Evolutionary conservation across 1,140 invertebrate species (phyloP), one percentile per base, ranked within the genome.

Genomic region (Drosophila pseudoobscura): DNA sequence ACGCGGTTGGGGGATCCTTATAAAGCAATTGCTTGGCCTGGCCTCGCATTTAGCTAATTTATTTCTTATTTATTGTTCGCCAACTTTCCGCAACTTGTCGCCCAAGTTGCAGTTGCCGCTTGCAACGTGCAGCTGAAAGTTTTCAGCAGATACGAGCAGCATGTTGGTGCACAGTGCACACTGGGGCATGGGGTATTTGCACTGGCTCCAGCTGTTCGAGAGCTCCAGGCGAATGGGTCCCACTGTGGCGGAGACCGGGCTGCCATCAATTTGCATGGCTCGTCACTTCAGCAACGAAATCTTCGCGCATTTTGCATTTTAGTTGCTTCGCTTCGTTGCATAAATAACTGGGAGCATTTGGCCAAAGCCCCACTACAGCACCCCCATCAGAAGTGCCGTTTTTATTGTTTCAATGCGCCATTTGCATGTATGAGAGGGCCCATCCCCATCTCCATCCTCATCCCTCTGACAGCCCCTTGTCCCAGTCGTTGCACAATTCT

Each of bases 231-330:
- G 31, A 39, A 41, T 58, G 68, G 22, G 29, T 60, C 56, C 52
- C 75, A 60, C 53, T 66, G 56, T 47, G 24, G 39, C 31, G 2
- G 43, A 39, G 29, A 55, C 26, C 6, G 6, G 20, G 49, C 57
- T 39, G 35, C 58, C 59, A 62, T 65, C 80, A 83, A 84, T 84
- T 83, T 84, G 80, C 80, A 84, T 85, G 76, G 80, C 65, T 85
- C 80, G 72, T 79, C 80, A 80, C 72, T 79, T 84, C 46, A 53
- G 61, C 51, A 44, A 70, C 49, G 57, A 80, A 85, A 85, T 84
- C 80, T 73, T 77, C 50, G 65, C 73, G 77, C 73, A 77, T 80
- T 77, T 79, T 75, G 73, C 80, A 80, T 85, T 85, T 85, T 62
- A 63, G 68, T 66, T 80, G 77, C 76, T 85, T 77, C 74, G 76